Evolutionary conservation across 92 coral and sea anemone species (phyloP), one percentile per base, ranked within the genome.

Genomic region (Epizoanthus rinbou): DNA sequence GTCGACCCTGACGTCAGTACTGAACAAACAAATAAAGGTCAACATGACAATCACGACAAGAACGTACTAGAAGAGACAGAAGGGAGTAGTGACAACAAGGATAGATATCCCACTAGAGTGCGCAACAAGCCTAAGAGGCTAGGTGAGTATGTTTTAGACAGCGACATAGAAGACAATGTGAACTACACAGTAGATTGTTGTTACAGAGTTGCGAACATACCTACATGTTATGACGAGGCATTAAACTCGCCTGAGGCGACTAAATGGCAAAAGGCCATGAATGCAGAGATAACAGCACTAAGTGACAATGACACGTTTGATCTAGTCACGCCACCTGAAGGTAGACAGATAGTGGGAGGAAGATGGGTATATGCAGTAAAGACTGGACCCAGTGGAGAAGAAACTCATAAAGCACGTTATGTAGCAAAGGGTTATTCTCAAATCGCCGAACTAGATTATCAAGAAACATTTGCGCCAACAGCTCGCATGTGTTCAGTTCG

Each of bases 331-430:
- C 90, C 88, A 79, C 90, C 86, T 35, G 56, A 74, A 65, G 87
- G 80, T 83, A 69, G 93, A 50, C 90, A 90, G 81, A 79, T 90
- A 86, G 93, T 90, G 89, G 90, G 90, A 86, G 90, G 79, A 57
- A 78, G 67, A 87, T 87, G 90, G 90, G 88, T 86, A 62, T 85
- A 54, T 67, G 85, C 88, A 21, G 88, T 88, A 23, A 88, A 88
- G 80, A 78, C 57, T 37, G 82, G 82, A 64, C 86, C 69, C 11
- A 75, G 80, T 22, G 85, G 89, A 23, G 89, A 85, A 17, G 87
- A 89, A 80, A 85, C 75, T 16, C 83, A 85, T 64, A 81, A 89
- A 76, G 89, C 92, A 19, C 67, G 87, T 28, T 89, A 80, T 76
- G 88, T 85, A 50, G 85, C 89, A 33, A 85, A 89, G 45, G 92